Base-by-base conservation (phyloP, 2,888 invertebrate species). In the Lepidochrysops patricia region DNA sequence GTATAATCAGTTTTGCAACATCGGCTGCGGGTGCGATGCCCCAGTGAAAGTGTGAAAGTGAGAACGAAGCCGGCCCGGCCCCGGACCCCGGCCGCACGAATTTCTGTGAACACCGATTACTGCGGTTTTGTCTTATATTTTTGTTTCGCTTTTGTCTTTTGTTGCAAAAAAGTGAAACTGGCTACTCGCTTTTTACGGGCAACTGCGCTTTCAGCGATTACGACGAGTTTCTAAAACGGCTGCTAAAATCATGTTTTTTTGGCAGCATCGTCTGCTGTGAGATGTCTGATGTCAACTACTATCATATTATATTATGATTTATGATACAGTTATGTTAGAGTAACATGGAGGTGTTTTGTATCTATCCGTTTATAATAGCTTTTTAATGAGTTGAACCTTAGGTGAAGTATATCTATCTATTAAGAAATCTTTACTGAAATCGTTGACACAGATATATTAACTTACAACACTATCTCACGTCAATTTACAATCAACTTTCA, bases 31-130 rank as follows among this genome's bases (percentile, higher is more conserved):
- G 75, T 83, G 77, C 87, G 88, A 80, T 84, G 86, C 75, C 84
- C 84, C 74, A 88, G 89, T 86, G 88, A 89, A 89, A 88, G 88
- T 88, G 88, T 84, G 88, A 89, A 89, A 89, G 88, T 88, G 88
- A 88, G 78, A 79, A 84, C 82, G 72, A 61, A 66, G 72, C 71
- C 56, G 69, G 71, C 70, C 70, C 67, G 66, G 43, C 66, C n/a
- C n/a, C n/a, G n/a, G n/a, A n/a, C n/a, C n/a, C n/a, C n/a, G 59
- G 50, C 63, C 57, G 48, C 61, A 61, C 62, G 56, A 49, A 48
- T 32, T 60, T 37, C 35, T 57, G 13, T 37, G 37, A 26, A 37
- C 57, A 26, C 37, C 37, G 37, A 48, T 58, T 15, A 19, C 27
- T 13, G 43, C 23, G 32, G 35, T 35, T 57, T 37, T 52, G 52